Conservation (phyloP, 2,888 invertebrate species). For the Cacoxenus indagator region DNA sequence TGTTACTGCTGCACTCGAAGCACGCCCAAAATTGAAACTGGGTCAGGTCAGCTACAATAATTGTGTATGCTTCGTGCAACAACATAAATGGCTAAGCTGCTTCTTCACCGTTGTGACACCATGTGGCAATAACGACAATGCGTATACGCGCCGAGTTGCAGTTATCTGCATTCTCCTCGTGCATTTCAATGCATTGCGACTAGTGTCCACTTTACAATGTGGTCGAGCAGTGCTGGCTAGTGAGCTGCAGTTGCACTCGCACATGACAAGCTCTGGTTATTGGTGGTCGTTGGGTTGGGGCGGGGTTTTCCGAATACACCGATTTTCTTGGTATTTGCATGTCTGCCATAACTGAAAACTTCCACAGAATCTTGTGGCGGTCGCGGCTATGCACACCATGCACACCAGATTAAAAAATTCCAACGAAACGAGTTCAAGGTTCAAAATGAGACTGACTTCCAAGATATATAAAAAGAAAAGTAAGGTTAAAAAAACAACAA, state of each 20-base stretch:
- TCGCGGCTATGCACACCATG: background rate
- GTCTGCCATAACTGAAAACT: background rate
- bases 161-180: no score
- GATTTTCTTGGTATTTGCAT: background rate
- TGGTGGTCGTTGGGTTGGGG: background rate
- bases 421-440: background rate
- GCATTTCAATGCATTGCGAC: no score
- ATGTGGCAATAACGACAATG: background rate
- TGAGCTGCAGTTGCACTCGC: no score
- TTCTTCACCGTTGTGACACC: background rate
- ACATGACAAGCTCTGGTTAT: no score
- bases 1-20: constrained; percentile 32
- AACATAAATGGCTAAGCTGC: background rate
- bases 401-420: background rate
- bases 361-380: no score
- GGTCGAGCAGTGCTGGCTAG: no score
- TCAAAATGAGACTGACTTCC: background rate
- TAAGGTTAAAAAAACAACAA: background rate
- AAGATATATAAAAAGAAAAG: background rate
- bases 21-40: constrained; percentile 56
- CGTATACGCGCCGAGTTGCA: constrained; percentile 14
- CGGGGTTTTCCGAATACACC: no score
- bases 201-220: no score
- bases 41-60: constrained; percentile 51
- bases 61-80: background rate